Percentiles rank a stretch among this genome's conserved stretches.
phyloP scores from a whole-genome alignment of 2,888 invertebrate genomes.

The Epistrophe eligans region DNA sequence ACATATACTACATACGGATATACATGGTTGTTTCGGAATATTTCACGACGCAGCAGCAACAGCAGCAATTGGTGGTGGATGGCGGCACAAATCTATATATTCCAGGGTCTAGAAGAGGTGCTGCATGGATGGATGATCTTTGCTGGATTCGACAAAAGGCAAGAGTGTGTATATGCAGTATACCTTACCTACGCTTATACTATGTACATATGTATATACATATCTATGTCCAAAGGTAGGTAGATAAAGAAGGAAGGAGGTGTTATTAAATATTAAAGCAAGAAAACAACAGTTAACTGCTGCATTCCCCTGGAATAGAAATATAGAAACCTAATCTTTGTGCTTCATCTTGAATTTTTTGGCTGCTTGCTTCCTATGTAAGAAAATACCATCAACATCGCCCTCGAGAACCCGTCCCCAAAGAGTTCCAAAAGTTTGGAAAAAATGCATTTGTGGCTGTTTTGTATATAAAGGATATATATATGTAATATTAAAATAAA shows the following conservation, averaged over 20 bases:
- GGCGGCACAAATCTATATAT: constrained; percentile 68
- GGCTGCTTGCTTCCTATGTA: constrained; percentile 43
- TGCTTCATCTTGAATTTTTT: constrained; percentile 9
- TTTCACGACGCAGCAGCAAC: constrained; percentile 65
- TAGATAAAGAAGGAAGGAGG: background rate
- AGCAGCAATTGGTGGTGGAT: constrained; percentile 30
- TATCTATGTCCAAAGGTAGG: background rate
- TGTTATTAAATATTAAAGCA: constrained; percentile 53
- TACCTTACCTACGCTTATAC: background rate
- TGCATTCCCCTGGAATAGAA: background rate
- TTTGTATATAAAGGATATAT: constrained; percentile 8
- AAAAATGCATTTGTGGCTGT: constrained; percentile 38
- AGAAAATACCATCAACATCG: background rate
- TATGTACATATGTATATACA: background rate
- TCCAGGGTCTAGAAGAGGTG: constrained; percentile 68
- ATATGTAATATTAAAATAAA: constrained; percentile 1
- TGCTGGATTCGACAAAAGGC: constrained; percentile 42
- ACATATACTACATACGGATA: constrained; percentile 24
- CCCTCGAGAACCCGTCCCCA: constrained; percentile 6
- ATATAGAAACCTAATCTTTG: constrained; percentile 8
- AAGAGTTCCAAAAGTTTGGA: background rate
- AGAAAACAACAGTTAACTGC: constrained; percentile 27
- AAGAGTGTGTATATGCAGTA: constrained; percentile 21
- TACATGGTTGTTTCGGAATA: constrained; percentile 69
- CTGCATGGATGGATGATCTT: constrained; percentile 56